Conservation (phyloP, 2,113 vertebrate genomes). For the Malurus alboscapulatus region DNA sequence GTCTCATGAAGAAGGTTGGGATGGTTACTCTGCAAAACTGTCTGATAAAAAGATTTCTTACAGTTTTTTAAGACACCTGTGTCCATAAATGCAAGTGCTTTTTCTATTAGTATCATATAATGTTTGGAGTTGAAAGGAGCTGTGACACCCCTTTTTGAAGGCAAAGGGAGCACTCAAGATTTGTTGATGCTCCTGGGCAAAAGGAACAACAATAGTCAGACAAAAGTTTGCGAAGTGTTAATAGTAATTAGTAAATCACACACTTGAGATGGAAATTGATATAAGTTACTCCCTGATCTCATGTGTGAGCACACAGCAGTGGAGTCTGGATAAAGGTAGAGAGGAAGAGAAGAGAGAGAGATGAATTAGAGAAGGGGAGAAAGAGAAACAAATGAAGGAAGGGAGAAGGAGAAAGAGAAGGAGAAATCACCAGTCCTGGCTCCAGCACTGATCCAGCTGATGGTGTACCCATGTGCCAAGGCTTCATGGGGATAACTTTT, state of each 20-base stretch:
- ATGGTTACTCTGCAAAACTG: not conserved
- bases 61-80: not conserved
- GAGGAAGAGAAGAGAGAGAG: not conserved
- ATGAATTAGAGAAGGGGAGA: not conserved
- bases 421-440: too few species aligned
- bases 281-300: not conserved
- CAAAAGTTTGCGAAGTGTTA: not conserved
- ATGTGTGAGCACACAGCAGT: not conserved
- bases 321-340: not conserved
- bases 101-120: not conserved
- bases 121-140: not conserved
- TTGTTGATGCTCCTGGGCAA: not conserved
- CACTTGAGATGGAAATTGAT: not conserved
- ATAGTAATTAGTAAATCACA: not conserved
- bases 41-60: not conserved
- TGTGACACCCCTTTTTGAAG: not conserved
- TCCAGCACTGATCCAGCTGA: fast-evolving
- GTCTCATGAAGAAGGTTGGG: not conserved
- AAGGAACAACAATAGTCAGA: not conserved
- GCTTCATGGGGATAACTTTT: not conserved
- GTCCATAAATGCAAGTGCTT: not conserved
- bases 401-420: not conserved
- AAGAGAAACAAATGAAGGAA: not conserved
- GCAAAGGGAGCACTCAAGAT: not conserved
- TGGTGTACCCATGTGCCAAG: fast-evolving